Percentiles rank a stretch among this genome's conserved stretches.
phyloP scores from a whole-genome alignment of 2,113 vertebrate species.

The Beaufortia kweichowensis region DNA sequence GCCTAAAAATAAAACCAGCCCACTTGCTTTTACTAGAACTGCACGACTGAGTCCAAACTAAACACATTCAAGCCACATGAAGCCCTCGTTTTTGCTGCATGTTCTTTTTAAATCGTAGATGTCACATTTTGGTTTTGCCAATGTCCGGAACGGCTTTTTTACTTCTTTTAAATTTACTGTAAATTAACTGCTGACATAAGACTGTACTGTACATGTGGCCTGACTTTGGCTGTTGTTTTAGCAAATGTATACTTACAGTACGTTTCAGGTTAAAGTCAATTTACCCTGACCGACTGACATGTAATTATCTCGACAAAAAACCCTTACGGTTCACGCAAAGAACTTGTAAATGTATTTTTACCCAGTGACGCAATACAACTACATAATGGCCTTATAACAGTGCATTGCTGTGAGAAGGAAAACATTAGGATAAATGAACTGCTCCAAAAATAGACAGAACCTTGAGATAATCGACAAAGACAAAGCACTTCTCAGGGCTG shows the following conservation, averaged over 20 bases:
- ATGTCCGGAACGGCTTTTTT: constrained; percentile 10
- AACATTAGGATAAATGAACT: constrained; percentile 29
- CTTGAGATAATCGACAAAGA: constrained; percentile 64
- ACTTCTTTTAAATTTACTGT: constrained; percentile 10
- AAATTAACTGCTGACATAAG: constrained; percentile 1
- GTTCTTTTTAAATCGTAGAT: constrained; percentile 34
- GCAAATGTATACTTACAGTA: neutral
- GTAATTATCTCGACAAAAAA: constrained; percentile 1
- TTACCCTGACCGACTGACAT: neutral
- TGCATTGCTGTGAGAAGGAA: constrained; percentile 4
- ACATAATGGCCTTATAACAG: neutral
- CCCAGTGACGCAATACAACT: neutral
- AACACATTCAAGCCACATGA: constrained; percentile 50
- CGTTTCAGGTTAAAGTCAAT: neutral
- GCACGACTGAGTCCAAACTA: constrained; percentile 45
- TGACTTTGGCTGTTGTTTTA: neutral
- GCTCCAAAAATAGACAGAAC: constrained; percentile 52
- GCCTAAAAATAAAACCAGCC: constrained; percentile 58
- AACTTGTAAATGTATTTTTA: neutral
- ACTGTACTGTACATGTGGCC: neutral
- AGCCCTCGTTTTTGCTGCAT: constrained; percentile 42
- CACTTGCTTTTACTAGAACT: constrained; percentile 45
- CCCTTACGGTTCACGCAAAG: neutral
- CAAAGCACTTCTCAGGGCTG: constrained; percentile 53
- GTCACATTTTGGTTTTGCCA: constrained; percentile 38